Conservation (phyloP, 2,113 vertebrate species). For the Caracal caracal region DNA sequence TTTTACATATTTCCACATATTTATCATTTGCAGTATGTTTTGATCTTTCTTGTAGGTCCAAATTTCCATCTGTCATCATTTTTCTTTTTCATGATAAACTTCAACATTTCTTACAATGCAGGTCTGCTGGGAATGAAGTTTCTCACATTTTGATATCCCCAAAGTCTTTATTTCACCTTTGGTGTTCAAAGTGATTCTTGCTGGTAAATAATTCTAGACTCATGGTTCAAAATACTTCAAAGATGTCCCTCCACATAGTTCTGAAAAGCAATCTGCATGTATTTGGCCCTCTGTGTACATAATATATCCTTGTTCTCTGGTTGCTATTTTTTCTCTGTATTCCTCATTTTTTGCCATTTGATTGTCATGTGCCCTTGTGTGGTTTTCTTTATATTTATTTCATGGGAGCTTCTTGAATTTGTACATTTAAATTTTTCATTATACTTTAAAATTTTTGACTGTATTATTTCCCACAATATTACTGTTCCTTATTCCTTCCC, state of each 20-base stretch:
- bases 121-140: neutral
- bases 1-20: neutral
- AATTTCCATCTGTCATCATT: neutral
- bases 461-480: neutral
- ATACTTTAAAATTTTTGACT: neutral
- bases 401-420: neutral
- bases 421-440: neutral
- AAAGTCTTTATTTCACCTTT: neutral
- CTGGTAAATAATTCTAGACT: neutral
- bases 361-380: neutral
- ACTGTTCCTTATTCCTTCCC: neutral
- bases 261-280: neutral
- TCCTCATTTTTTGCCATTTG: neutral
- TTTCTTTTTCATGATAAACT: neutral
- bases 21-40: neutral
- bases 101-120: neutral
- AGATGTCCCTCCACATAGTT: too few relatives aligned
- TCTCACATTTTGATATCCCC: neutral
- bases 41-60: neutral
- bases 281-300: neutral
- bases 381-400: neutral
- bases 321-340: neutral
- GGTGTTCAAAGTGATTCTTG: neutral
- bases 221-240: neutral
- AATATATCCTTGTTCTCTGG: neutral